phyloP scores from a whole-genome alignment of 1,140 invertebrate genomes.

The Drosophila lacteicornis region DNA sequence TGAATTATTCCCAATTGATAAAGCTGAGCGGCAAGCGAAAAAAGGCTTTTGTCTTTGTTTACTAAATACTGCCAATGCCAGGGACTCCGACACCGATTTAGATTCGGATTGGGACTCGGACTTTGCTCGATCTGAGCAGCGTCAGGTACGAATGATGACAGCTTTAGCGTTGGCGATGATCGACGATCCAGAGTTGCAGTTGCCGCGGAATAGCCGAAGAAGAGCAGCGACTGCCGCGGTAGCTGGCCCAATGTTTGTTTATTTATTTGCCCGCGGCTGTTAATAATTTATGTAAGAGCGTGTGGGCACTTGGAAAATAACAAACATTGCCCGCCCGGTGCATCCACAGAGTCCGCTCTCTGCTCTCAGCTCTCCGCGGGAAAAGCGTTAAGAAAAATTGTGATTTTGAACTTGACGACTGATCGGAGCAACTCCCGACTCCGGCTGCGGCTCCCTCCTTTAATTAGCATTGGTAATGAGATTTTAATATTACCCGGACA shows the following conservation, averaged over 20 bases:
- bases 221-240: slow-evolving; percentile 27
- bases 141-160: slow-evolving; percentile 66
- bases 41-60: slow-evolving; percentile 9
- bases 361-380: slow-evolving; percentile 17
- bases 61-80: slow-evolving; percentile 44
- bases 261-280: slow-evolving; percentile 80
- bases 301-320: slow-evolving; percentile 81
- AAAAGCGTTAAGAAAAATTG: slow-evolving; percentile 48
- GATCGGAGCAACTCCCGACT: slow-evolving; percentile 5
- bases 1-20: not conserved
- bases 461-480: slow-evolving; percentile 81
- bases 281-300: slow-evolving; percentile 83
- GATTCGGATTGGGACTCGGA: slow-evolving; percentile 4
- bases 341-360: slow-evolving; percentile 9
- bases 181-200: slow-evolving; percentile 59
- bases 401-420: slow-evolving; percentile 53
- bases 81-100: slow-evolving; percentile 19
- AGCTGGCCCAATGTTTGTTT: slow-evolving; percentile 71
- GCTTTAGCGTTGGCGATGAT: slow-evolving; percentile 79
- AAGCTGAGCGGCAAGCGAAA: not conserved
- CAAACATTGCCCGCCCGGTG: slow-evolving; percentile 61
- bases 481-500: slow-evolving; percentile 65
- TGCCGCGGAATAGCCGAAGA: slow-evolving; percentile 25
- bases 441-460: slow-evolving; percentile 20
- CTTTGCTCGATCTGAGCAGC: slow-evolving; percentile 39